These are phyloP conservation scores for Poeciliopsis occidentalis DNA, from an alignment of 2,113 vertebrate genomes.

Conservation along the genomic window DNA sequence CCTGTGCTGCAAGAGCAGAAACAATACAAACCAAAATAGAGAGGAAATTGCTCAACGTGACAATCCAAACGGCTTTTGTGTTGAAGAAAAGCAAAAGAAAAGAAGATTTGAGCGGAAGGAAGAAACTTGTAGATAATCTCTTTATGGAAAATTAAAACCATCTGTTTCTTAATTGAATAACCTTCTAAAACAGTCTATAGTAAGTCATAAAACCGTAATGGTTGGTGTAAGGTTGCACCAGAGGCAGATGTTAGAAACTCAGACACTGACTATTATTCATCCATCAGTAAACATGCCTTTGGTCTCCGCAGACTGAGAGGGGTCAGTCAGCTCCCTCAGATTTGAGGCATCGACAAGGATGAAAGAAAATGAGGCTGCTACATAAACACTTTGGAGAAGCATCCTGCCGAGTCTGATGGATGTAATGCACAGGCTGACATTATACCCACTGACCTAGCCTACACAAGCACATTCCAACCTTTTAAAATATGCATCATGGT, in stretches of 20 bases:
- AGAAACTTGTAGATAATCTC: neutral
- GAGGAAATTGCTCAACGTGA: neutral
- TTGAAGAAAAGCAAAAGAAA: neutral
- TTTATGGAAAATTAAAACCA: neutral
- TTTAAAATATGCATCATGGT: conserved; percentile 31
- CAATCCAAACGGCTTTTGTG: neutral
- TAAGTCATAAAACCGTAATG: conserved; percentile 1
- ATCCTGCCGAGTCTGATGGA: conserved; percentile 1
- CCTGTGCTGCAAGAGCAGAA: neutral
- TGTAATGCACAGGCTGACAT: conserved; percentile 27
- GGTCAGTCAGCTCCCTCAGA: conserved; percentile 23
- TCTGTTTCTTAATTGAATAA: neutral
- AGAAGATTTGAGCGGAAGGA: neutral
- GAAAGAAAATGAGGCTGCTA: conserved; percentile 27
- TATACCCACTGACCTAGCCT: conserved; percentile 20
- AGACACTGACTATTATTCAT: neutral
- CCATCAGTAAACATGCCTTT: conserved; percentile 1
- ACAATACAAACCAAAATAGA: neutral
- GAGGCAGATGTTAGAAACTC: neutral
- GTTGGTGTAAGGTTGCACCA: neutral
- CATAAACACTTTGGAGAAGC: conserved; percentile 18
- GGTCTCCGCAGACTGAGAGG: conserved; percentile 18
- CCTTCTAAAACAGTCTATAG: neutral
- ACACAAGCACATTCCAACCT: conserved; percentile 19
- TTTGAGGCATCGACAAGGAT: conserved; percentile 9